Percentiles rank a stretch among this genome's conserved stretches.
These are phyloP conservation scores for Latrodectus geometricus DNA, from an alignment of 1,140 invertebrate genomes.

Conservation along the genomic window DNA sequence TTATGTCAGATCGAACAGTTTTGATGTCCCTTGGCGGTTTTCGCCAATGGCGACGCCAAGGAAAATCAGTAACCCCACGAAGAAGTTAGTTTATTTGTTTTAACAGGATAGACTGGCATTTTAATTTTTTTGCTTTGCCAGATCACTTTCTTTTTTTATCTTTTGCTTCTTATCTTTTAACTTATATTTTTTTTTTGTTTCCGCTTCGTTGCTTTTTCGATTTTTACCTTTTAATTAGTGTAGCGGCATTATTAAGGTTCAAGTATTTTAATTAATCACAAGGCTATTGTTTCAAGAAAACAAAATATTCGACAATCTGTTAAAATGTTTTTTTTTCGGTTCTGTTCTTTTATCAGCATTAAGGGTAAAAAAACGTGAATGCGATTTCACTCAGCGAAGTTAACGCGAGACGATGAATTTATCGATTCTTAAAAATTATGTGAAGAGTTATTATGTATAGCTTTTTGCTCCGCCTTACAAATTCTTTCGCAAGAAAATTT, in stretches of 20 bases:
- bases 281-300: conserved; percentile 37
- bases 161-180: not conserved
- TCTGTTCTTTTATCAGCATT: too few relatives aligned
- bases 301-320: conserved; percentile 58
- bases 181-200: not conserved
- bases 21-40: conserved; percentile 26
- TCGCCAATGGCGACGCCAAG: conserved; percentile 12
- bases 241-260: conserved; percentile 58
- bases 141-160: not conserved
- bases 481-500: too few relatives aligned
- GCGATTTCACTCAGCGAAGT: too few relatives aligned
- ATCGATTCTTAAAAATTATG: too few relatives aligned
- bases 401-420: too few relatives aligned
- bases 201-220: conserved; percentile 55
- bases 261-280: conserved; percentile 61
- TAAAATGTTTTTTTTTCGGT: conserved; percentile 21
- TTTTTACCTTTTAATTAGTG: conserved; percentile 62
- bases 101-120: conserved; percentile 33
- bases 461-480: too few relatives aligned
- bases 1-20: not conserved
- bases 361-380: too few relatives aligned
- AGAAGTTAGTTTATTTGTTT: conserved; percentile 60
- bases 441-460: too few relatives aligned
- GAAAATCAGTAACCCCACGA: conserved; percentile 28
- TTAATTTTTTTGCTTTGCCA: conserved; percentile 1